These are phyloP conservation scores for Artibeus lituratus DNA, from an alignment of 2,797 vertebrate genomes.

Conservation along the genomic window DNA sequence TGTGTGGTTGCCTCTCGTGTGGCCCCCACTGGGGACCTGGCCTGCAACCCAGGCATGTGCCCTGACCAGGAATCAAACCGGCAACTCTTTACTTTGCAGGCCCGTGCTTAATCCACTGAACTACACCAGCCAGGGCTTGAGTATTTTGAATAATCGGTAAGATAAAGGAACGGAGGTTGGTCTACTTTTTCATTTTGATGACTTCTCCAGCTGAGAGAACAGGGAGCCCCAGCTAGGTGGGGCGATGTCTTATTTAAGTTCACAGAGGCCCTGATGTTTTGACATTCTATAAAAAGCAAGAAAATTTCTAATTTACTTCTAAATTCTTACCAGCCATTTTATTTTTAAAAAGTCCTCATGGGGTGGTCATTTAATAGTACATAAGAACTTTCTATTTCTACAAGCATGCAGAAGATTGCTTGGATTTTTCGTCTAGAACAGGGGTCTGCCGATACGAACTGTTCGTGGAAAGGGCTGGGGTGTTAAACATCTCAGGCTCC, in stretches of 20 bases:
- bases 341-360: neutral
- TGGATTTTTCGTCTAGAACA: constrained; percentile 18
- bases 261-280: neutral
- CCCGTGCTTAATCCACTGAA: too few relatives aligned
- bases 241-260: neutral
- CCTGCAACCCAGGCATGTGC: too few relatives aligned
- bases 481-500: constrained; percentile 20
- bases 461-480: neutral
- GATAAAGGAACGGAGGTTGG: neutral
- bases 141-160: neutral
- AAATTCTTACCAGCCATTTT: neutral
- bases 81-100: too few relatives aligned
- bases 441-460: neutral
- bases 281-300: neutral
- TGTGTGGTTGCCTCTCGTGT: too few relatives aligned
- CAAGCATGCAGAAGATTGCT: neutral
- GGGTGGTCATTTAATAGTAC: constrained; percentile 5
- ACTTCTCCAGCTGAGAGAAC: neutral
- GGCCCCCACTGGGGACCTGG: too few relatives aligned
- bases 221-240: neutral
- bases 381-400: constrained; percentile 1
- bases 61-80: too few relatives aligned
- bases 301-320: neutral
- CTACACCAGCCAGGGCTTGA: too few relatives aligned
- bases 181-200: neutral